Conservation (phyloP, 2,797 vertebrate genomes). For the Pogoniulus pusillus region DNA sequence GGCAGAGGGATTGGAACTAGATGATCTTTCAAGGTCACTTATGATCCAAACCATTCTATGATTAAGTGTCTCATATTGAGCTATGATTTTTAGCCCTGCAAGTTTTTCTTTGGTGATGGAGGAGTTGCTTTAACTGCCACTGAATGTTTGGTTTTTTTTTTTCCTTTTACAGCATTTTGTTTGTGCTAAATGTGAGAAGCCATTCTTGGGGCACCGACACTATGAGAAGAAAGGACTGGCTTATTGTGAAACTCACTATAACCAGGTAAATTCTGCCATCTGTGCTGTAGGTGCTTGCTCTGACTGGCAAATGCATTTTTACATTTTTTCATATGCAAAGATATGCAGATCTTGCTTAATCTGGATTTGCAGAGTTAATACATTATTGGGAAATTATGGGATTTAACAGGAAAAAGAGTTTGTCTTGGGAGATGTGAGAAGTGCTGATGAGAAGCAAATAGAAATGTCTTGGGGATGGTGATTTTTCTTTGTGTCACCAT, state of each 20-base stretch:
- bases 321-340: background rate
- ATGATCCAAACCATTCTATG: background rate
- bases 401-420: background rate
- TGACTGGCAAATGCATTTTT: background rate
- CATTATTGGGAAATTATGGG: background rate
- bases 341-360: background rate
- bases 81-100: background rate
- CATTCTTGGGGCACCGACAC: conserved; percentile 79
- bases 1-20: too few species aligned
- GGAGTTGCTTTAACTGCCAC: background rate
- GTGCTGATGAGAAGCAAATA: background rate
- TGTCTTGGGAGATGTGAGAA: background rate
- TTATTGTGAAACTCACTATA: conserved; percentile 82
- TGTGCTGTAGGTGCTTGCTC: background rate
- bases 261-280: conserved; percentile 70
- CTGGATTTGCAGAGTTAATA: background rate
- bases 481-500: background rate
- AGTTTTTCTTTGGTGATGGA: background rate
- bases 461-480: background rate
- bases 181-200: conserved; percentile 83
- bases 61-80: background rate
- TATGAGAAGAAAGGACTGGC: conserved; percentile 82
- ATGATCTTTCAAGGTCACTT: background rate
- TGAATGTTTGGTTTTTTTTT: background rate
- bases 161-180: conserved; percentile 76